Evolutionary conservation across 2,888 invertebrate genomes (phyloP).

Genomic region (Ctenicera cuprea): DNA sequence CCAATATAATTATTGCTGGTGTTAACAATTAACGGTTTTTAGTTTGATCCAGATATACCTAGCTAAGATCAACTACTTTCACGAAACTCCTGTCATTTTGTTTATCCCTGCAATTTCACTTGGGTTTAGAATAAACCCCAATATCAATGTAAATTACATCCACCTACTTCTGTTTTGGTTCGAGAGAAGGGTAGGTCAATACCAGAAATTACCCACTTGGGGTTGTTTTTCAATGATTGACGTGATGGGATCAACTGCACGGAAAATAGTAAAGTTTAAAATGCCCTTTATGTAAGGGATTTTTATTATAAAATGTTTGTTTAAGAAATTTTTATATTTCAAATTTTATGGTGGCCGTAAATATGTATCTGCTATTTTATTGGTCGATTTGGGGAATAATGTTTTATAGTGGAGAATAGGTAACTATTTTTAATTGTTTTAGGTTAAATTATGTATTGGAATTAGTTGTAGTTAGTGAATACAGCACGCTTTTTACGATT

Average conservation of each 20-base stretch:
- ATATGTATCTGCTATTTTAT: no score
- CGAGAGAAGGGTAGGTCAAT: slow-evolving; percentile 7
- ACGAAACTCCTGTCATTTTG: neutral
- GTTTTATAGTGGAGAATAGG: no score
- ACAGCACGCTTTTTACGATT: no score
- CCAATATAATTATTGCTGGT: no score
- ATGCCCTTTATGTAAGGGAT: neutral
- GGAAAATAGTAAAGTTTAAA: slow-evolving; percentile 14
- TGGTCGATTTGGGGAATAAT: no score
- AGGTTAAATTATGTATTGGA: no score
- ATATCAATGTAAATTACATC: slow-evolving; percentile 26
- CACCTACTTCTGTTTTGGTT: slow-evolving; percentile 12
- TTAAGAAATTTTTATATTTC: neutral
- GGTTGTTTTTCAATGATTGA: slow-evolving; percentile 31
- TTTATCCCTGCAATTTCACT: neutral
- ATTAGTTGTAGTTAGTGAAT: no score
- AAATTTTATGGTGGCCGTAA: neutral
- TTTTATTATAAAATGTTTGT: neutral
- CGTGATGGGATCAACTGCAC: slow-evolving; percentile 17
- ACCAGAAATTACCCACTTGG: slow-evolving; percentile 18
- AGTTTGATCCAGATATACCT: neutral
- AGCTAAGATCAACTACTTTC: neutral
- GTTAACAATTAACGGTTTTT: neutral
- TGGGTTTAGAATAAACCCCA: neutral
- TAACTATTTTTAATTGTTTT: no score